Evolutionary conservation across 2,888 invertebrate genomes (phyloP), one percentile per base, ranked within the genome.

Genomic region (Agriopis aurantiaria): DNA sequence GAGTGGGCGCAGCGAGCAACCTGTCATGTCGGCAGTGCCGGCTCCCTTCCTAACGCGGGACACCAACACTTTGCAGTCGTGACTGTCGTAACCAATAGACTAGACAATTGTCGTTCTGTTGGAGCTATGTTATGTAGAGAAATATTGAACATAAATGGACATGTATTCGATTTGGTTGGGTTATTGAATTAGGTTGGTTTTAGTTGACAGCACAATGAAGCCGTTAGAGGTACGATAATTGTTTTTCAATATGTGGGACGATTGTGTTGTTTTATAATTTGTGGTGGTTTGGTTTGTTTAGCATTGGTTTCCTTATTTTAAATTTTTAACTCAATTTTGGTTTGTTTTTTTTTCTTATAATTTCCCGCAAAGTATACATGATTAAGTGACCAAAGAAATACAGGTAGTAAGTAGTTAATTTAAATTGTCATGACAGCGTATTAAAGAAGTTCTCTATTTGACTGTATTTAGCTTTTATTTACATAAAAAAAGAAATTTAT

Each of bases 81-180:
- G 87, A 86, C 85, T 88, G 81, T 85, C 77, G 85, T 82, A 85
- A 85, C 80, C 59, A 58, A 33, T 5, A 58, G 11, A 10, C 61
- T 64, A 41, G 63, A 68, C 64, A 64, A 62, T 69, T 53, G 60
- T 63, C 59, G 51, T 73, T 52, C 73, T 68, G 69, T 71, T 57
- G 46, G 60, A 59, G 49, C 57, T 62, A 53, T 58, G 62, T 53
- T 60, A 64, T 63, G 57, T 62, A 14, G 17, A 56, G 59, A 40
- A 56, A 65, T 45, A 41, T 51, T 14, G 56, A 55, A 59, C 48
- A 51, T 52, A 45, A 57, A 62, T 41, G 48, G 55, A n/a, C 66
- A 55, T 52, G 65, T 1, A 8, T 48, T 55, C 17, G 17, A 41
- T 56, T 55, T 56, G 60, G 23, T 23, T 46, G 17, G 48, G 43